Conservation (phyloP, 2,888 invertebrate species). For the Acrocyrtus sp. region DNA sequence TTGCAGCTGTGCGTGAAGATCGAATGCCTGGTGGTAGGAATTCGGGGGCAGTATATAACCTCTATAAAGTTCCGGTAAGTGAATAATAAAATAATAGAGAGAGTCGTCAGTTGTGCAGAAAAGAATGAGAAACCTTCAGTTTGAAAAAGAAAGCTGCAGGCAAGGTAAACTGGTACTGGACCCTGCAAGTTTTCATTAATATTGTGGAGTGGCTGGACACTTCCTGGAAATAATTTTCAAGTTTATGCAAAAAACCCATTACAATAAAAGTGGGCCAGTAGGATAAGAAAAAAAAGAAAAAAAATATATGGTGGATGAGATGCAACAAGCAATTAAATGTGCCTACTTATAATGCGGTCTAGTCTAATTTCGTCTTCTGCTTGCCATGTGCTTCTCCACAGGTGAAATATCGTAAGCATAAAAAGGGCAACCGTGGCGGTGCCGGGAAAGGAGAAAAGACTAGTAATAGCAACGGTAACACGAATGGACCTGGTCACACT, state of each 20-base stretch:
- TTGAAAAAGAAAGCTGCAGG: slow-evolving; percentile 1
- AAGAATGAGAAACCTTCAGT: too few relatives aligned
- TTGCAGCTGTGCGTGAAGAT: slow-evolving; percentile 94
- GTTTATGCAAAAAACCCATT: slow-evolving; percentile 43
- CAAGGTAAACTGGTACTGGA: slow-evolving; percentile 43
- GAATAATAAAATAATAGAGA: not conserved
- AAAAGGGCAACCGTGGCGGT: slow-evolving; percentile 71
- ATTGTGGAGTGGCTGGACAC: slow-evolving; percentile 21
- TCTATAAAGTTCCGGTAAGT: slow-evolving; percentile 81
- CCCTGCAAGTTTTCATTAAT: slow-evolving; percentile 7
- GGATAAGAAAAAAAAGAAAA: not conserved
- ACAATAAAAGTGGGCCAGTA: slow-evolving; percentile 35
- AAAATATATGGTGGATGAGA: slow-evolving; percentile 2
- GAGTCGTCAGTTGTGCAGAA: too few relatives aligned
- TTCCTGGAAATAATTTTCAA: slow-evolving; percentile 40
- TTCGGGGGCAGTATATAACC: slow-evolving; percentile 97
- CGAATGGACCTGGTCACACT: slow-evolving; percentile 63
- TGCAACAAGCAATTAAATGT: not conserved
- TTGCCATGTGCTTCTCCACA: slow-evolving; percentile 63
- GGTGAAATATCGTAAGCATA: slow-evolving; percentile 98
- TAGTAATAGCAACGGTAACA: slow-evolving; percentile 66
- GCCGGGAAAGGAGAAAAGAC: slow-evolving; percentile 69
- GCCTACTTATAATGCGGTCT: too few relatives aligned
- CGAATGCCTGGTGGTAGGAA: slow-evolving; percentile 99
- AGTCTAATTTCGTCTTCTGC: not conserved